phyloP scores from a whole-genome alignment of 2,797 vertebrate genomes.

The Petrocephalus sullivani region DNA sequence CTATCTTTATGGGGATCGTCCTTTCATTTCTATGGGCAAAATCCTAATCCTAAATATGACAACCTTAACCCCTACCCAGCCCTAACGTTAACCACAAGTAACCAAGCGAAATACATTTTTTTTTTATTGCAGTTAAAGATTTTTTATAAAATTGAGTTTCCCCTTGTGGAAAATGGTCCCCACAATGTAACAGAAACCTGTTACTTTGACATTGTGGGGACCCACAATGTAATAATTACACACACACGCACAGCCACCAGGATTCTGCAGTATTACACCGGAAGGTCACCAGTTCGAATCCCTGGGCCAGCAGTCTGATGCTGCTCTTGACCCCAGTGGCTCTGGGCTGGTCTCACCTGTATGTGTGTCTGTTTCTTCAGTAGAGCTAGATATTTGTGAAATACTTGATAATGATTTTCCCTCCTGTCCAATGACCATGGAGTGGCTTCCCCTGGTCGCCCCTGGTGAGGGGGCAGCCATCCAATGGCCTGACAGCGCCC shows the following conservation, averaged over 20 bases:
- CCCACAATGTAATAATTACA: not conserved
- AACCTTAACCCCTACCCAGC: not conserved
- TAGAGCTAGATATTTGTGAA: not conserved
- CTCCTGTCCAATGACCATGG: not conserved
- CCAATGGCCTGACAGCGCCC: not conserved
- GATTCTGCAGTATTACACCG: not conserved
- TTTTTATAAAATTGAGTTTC: not conserved
- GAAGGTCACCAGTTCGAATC: no score
- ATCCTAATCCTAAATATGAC: not conserved
- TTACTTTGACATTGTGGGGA: no score
- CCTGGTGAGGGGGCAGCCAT: not conserved
- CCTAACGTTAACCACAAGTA: not conserved
- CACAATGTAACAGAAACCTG: not conserved
- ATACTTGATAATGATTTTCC: not conserved
- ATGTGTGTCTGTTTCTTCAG: not conserved
- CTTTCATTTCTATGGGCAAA: not conserved
- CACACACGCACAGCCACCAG: not conserved
- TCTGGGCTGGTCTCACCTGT: not conserved
- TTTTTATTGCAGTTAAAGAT: not conserved
- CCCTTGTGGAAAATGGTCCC: not conserved
- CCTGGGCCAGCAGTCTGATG: no score
- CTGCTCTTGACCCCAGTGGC: not conserved
- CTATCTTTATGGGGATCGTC: not conserved
- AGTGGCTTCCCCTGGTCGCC: not conserved
- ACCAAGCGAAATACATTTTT: not conserved